phyloP scores from a whole-genome alignment of 2,113 vertebrate species.

The Ancistrus triradiatus region DNA sequence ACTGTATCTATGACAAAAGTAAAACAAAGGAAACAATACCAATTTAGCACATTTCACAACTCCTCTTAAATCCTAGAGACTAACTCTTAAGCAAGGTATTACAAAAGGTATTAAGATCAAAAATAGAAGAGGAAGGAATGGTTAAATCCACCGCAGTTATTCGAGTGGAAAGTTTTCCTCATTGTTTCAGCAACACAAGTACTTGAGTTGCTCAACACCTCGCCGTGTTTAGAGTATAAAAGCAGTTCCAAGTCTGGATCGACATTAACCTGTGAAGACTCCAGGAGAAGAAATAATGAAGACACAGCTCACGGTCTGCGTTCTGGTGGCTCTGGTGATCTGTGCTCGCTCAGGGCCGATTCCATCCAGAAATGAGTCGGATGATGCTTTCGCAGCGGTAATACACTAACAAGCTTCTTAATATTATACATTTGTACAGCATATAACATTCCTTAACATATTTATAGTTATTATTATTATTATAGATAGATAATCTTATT shows the following conservation, averaged over 20 bases:
- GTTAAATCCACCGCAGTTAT: neutral
- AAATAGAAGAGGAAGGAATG: neutral
- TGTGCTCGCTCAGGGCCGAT: conserved; percentile 18
- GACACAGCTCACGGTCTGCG: neutral
- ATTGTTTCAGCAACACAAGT: conserved; percentile 14
- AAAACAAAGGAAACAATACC: too few relatives aligned
- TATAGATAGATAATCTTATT: too few relatives aligned
- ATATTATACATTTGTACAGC: too few relatives aligned
- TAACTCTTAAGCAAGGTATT: too few relatives aligned
- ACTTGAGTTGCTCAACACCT: neutral
- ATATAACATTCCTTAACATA: too few relatives aligned
- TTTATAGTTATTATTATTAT: too few relatives aligned
- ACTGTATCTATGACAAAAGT: too few relatives aligned
- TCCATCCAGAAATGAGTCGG: neutral
- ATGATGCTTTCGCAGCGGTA: conserved; percentile 25
- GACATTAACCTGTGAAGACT: neutral
- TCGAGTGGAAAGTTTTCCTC: neutral
- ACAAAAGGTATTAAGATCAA: too few relatives aligned
- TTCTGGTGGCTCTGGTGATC: conserved; percentile 24
- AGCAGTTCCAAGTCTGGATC: neutral
- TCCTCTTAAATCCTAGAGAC: too few relatives aligned
- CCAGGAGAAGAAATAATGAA: conserved; percentile 14
- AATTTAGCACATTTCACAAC: too few relatives aligned
- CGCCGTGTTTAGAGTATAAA: conserved; percentile 21
- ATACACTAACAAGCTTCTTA: too few relatives aligned